phyloP scores from a whole-genome alignment of 1,140 invertebrate genomes.

The Hermetia illucens region DNA sequence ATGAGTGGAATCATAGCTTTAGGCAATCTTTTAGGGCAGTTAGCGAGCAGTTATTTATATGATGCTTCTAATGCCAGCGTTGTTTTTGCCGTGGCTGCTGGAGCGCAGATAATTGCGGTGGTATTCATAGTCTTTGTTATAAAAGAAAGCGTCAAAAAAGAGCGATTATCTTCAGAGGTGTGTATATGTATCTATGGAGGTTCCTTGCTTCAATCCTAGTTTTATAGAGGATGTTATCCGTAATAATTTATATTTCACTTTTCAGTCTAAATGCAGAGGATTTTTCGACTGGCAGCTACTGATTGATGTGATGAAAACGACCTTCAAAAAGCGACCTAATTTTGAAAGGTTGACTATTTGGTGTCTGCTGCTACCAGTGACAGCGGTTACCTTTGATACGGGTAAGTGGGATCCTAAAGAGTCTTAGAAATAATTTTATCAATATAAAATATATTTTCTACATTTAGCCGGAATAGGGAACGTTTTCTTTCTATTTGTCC shows the following conservation, averaged over 20 bases:
- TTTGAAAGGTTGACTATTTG: constrained; percentile 37
- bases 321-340: constrained; percentile 38
- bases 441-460: constrained; percentile 14
- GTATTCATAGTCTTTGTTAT: constrained; percentile 1
- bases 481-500: constrained; percentile 40
- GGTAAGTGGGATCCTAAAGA: constrained; percentile 6
- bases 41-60: constrained; percentile 23
- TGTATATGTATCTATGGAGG: too few species aligned
- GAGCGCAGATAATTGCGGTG: neutral
- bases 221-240: too few species aligned
- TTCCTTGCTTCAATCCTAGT: too few species aligned
- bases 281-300: constrained; percentile 37
- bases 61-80: neutral
- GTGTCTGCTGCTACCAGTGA: constrained; percentile 34
- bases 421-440: neutral
- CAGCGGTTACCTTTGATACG: constrained; percentile 32
- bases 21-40: constrained; percentile 36
- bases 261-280: constrained; percentile 22
- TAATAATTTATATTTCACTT: too few species aligned
- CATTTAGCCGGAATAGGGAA: constrained; percentile 32
- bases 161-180: too few species aligned
- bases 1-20: constrained; percentile 34
- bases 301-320: constrained; percentile 36
- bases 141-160: constrained; percentile 2
- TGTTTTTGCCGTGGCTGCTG: neutral